These are phyloP conservation scores for Eulemur rubriventer DNA, from an alignment of 2,797 vertebrate genomes.

Conservation along the genomic window DNA sequence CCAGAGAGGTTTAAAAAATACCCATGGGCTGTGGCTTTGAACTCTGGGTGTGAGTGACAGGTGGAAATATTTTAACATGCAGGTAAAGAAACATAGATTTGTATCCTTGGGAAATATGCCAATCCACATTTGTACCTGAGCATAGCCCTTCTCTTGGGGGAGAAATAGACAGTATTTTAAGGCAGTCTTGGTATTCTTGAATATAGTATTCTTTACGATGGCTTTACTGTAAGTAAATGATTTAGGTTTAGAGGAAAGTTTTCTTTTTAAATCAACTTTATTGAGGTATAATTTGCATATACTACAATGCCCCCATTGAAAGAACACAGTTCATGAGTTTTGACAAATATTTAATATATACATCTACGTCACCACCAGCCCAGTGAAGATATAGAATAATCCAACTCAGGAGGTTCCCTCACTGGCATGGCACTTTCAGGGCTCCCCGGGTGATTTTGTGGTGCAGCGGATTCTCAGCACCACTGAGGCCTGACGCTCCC, in stretches of 20 bases:
- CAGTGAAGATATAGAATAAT: background rate
- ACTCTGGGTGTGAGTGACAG: background rate
- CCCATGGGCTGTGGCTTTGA: background rate
- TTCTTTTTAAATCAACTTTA: background rate
- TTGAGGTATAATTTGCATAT: background rate
- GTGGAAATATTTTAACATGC: background rate
- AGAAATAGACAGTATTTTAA: background rate
- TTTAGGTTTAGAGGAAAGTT: background rate
- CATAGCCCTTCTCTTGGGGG: background rate
- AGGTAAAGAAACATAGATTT: background rate
- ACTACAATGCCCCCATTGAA: background rate
- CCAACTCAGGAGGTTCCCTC: background rate
- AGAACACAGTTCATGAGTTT: background rate
- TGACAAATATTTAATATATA: background rate
- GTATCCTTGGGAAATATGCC: background rate
- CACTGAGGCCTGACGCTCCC: accelerated
- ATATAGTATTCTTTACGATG: background rate
- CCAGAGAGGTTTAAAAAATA: background rate
- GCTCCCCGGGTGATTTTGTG: background rate
- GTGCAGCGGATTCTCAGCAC: background rate
- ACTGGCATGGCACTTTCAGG: background rate
- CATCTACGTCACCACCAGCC: background rate
- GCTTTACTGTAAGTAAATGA: background rate
- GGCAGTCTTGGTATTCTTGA: background rate
- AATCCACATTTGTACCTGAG: background rate